phyloP scores from a whole-genome alignment of 2,888 invertebrate genomes.

The Asteroscopus sphinx region DNA sequence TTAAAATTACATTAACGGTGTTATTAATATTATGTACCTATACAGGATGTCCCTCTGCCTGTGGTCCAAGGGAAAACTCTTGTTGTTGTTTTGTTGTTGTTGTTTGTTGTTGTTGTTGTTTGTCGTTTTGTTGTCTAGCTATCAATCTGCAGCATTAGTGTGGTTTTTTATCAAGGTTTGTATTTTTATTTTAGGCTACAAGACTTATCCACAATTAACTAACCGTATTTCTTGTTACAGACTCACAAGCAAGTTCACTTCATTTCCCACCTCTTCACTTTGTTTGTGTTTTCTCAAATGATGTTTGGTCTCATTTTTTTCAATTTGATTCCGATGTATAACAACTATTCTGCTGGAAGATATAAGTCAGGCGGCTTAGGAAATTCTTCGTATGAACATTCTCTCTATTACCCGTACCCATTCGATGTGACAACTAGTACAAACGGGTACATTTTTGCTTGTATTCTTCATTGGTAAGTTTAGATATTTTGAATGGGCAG shows the following conservation, averaged over 20 bases:
- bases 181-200: too few species aligned
- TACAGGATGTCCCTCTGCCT: too few species aligned
- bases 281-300: slow-evolving; percentile 4
- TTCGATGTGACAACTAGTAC: slow-evolving; percentile 35
- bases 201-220: too few species aligned
- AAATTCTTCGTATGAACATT: slow-evolving; percentile 43
- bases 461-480: slow-evolving; percentile 41
- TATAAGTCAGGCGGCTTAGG: not conserved
- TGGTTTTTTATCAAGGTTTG: too few species aligned
- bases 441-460: slow-evolving; percentile 28
- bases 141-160: too few species aligned
- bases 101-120: too few species aligned
- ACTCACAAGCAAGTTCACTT: slow-evolving; percentile 25
- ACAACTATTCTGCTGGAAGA: slow-evolving; percentile 19
- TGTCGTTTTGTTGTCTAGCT: too few species aligned
- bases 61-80: too few species aligned
- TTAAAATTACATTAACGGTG: too few species aligned
- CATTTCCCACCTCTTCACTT: slow-evolving; percentile 16
- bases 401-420: slow-evolving; percentile 42
- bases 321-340: slow-evolving; percentile 35
- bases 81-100: too few species aligned
- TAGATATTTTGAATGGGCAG: too few species aligned
- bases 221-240: slow-evolving; percentile 33
- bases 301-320: slow-evolving; percentile 14
- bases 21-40: too few species aligned